Conservation (phyloP, 2,113 vertebrate genomes). For the Bufo gargarizans region DNA sequence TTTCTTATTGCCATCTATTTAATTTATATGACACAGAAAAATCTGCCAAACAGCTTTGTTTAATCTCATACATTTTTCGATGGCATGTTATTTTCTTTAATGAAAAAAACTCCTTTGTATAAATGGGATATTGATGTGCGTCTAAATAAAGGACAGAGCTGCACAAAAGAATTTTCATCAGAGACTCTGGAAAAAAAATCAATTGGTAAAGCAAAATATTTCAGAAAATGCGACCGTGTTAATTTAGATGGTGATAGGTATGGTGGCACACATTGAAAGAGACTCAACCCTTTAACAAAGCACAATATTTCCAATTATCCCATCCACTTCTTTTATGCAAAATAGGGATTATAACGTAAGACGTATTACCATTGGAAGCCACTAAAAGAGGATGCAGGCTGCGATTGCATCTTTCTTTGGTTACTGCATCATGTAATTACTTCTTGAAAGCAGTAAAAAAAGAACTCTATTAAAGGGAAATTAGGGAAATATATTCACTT, state of each 20-base stretch:
- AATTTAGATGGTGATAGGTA: constrained; percentile 64
- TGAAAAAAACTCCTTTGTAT: not conserved
- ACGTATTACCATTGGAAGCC: constrained; percentile 70
- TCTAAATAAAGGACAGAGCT: constrained; percentile 29
- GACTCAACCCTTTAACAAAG: constrained; percentile 69
- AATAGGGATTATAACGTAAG: constrained; percentile 66
- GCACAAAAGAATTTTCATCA: constrained; percentile 37
- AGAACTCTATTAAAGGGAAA: constrained; percentile 76
- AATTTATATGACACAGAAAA: constrained; percentile 6
- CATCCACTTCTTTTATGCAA: constrained; percentile 66
- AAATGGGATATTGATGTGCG: constrained; percentile 43
- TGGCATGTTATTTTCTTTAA: constrained; percentile 9
- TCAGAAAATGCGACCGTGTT: constrained; percentile 60
- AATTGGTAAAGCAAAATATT: constrained; percentile 33
- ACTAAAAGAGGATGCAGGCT: constrained; percentile 73
- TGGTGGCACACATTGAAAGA: constrained; percentile 65
- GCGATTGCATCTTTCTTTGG: constrained; percentile 71
- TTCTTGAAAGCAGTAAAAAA: constrained; percentile 70
- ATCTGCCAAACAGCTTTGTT: not conserved
- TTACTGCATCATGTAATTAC: constrained; percentile 78
- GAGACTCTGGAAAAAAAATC: constrained; percentile 23
- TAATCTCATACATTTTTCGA: constrained; percentile 15
- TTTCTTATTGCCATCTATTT: constrained; percentile 3
- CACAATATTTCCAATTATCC: constrained; percentile 69
- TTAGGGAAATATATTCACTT: constrained; percentile 72